These are phyloP conservation scores for Cerceris rybyensis DNA, from an alignment of 2,888 invertebrate species.

Conservation along the genomic window DNA sequence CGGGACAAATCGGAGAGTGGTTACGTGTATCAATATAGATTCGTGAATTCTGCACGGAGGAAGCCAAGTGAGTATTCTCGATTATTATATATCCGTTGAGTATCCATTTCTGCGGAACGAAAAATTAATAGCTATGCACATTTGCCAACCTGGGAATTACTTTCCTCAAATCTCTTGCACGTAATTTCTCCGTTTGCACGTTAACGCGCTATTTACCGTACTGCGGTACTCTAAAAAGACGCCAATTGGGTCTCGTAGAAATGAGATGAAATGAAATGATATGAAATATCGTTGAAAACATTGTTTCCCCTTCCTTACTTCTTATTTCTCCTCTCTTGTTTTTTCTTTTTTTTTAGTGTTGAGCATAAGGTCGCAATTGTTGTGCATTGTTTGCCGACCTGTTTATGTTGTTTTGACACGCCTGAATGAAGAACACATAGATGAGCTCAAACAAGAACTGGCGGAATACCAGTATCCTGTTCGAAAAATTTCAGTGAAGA, in stretches of 20 bases:
- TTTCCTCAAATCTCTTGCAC: too few relatives aligned
- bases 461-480: conserved; percentile 55
- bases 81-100: neutral
- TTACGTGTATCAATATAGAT: conserved; percentile 76
- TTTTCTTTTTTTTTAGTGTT: conserved; percentile 67
- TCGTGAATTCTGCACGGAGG: conserved; percentile 68
- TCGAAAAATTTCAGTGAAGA: conserved; percentile 48
- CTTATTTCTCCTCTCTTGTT: conserved; percentile 27
- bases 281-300: too few relatives aligned
- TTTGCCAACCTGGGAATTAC: too few relatives aligned
- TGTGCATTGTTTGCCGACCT: conserved; percentile 83
- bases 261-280: too few relatives aligned
- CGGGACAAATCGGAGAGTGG: conserved; percentile 69
- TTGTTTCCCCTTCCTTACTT: neutral
- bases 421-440: conserved; percentile 82
- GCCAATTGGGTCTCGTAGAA: too few relatives aligned
- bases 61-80: conserved; percentile 75
- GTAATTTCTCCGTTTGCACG: neutral
- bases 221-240: neutral
- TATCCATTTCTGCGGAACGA: too few relatives aligned
- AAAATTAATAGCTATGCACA: too few relatives aligned
- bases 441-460: conserved; percentile 75
- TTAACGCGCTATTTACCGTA: neutral
- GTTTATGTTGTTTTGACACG: conserved; percentile 82
- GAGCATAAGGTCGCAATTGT: conserved; percentile 81